phyloP scores from a whole-genome alignment of 2,888 invertebrate species.

The Nomada hirtipes region DNA sequence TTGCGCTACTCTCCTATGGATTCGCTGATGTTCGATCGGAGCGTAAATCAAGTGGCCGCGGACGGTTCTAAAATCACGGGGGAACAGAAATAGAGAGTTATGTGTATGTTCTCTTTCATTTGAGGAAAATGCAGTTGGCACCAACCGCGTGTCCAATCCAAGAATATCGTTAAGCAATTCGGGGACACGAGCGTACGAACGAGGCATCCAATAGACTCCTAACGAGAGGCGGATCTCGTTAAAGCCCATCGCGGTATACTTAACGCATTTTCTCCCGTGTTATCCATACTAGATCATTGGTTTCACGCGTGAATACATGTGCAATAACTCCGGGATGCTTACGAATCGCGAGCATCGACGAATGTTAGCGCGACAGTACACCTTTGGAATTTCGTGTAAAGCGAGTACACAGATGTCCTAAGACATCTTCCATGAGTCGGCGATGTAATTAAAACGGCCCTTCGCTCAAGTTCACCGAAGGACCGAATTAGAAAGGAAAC shows the following conservation, averaged over 20 bases:
- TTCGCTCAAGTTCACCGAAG: conserved; percentile 22
- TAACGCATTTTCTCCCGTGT: no score
- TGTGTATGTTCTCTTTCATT: conserved; percentile 39
- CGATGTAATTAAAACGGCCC: conserved; percentile 40
- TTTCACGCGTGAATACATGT: no score
- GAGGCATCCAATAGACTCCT: conserved; percentile 7
- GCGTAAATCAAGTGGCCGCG: neutral
- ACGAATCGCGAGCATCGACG: conserved; percentile 8
- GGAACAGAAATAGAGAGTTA: conserved; percentile 42
- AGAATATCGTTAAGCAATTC: conserved; percentile 41
- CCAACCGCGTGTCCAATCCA: conserved; percentile 31
- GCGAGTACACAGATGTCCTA: conserved; percentile 35
- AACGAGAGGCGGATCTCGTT: neutral
- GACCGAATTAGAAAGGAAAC: conserved; percentile 27
- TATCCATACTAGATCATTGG: no score
- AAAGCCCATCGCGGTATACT: neutral
- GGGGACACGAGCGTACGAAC: neutral
- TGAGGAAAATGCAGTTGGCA: conserved; percentile 51
- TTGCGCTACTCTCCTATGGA: neutral
- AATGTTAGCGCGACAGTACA: conserved; percentile 23
- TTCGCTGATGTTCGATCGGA: neutral
- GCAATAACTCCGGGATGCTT: no score
- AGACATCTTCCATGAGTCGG: conserved; percentile 29
- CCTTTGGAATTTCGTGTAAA: conserved; percentile 14
- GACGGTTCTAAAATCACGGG: neutral